phyloP scores from a whole-genome alignment of 2,797 vertebrate species.

The Coracias cyanogaster region DNA sequence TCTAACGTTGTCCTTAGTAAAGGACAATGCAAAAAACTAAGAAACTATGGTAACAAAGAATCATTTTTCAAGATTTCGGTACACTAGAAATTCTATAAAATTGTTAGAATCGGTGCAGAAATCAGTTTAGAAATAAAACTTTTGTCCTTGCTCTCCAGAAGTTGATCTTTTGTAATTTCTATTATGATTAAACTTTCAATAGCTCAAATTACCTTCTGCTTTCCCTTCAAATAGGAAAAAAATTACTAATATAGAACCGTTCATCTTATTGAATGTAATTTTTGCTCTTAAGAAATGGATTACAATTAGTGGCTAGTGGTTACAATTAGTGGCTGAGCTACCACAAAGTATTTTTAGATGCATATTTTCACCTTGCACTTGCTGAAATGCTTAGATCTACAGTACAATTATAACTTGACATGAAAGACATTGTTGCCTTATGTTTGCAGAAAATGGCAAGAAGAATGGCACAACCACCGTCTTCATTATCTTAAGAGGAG shows the following conservation, averaged over 20 bases:
- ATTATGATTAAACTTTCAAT: neutral
- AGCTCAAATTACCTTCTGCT: neutral
- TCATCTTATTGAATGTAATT: neutral
- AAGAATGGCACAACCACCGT: neutral
- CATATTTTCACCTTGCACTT: constrained; percentile 10
- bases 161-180: neutral
- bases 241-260: neutral
- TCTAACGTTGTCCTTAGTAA: neutral
- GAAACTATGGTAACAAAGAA: neutral
- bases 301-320: neutral
- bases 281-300: neutral
- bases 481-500: neutral
- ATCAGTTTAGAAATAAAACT: neutral
- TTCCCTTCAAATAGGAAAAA: neutral
- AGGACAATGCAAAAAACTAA: neutral
- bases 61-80: neutral
- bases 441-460: neutral
- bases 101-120: neutral
- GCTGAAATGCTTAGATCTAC: neutral
- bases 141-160: neutral
- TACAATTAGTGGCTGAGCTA: neutral
- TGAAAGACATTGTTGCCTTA: neutral
- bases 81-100: neutral
- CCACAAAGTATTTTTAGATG: neutral
- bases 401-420: neutral